Conservation (phyloP, 64 coral and sea anemone genomes). For the Dendronephthya gigantea region DNA sequence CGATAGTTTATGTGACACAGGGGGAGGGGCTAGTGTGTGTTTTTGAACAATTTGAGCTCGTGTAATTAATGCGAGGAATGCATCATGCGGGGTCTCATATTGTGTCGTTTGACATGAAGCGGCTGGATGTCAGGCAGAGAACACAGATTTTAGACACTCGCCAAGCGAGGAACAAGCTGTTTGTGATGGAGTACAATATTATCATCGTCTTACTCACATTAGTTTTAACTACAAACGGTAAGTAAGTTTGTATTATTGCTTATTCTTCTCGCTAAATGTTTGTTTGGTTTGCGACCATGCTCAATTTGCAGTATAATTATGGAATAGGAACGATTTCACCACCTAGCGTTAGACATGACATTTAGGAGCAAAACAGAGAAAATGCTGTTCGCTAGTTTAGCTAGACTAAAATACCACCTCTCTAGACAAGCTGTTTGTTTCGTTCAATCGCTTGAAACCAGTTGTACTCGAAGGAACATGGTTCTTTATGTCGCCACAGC, state of each 20-base stretch:
- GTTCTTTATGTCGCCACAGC: background rate
- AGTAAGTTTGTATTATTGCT: constrained; percentile 18
- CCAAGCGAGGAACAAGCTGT: background rate
- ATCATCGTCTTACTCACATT: background rate
- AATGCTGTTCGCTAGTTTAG: background rate
- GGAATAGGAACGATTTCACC: constrained; percentile 89
- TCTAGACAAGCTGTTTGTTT: background rate
- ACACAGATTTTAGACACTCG: constrained; percentile 8
- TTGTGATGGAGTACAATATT: background rate
- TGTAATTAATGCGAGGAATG: constrained; percentile 25
- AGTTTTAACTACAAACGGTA: background rate
- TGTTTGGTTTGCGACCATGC: constrained; percentile 92
- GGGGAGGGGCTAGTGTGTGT: constrained; percentile 19
- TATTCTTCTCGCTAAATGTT: constrained; percentile 54
- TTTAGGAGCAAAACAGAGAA: constrained; percentile 6
- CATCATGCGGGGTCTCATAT: constrained; percentile 4
- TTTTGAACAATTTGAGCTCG: constrained; percentile 24
- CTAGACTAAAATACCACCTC: background rate
- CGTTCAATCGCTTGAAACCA: background rate
- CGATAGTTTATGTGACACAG: background rate
- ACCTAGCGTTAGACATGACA: constrained; percentile 46
- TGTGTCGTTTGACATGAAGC: constrained; percentile 7
- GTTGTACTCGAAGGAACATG: background rate
- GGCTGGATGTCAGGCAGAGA: background rate
- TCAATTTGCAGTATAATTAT: constrained; percentile 99